Conservation (phyloP, 2,888 invertebrate genomes). For the Drosophila buzzatii region DNA sequence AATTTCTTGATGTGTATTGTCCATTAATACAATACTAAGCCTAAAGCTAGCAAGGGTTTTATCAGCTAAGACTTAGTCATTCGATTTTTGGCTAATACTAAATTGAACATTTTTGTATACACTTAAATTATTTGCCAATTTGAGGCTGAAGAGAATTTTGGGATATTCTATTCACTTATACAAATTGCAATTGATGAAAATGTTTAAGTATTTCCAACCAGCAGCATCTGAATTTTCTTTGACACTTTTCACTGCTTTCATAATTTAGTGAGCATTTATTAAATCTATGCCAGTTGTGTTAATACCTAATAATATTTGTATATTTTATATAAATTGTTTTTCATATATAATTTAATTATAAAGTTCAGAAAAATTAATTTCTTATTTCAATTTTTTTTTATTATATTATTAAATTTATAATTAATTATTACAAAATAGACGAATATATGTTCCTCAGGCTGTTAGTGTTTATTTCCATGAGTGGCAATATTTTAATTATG, state of each 20-base stretch:
- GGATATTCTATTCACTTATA: background rate
- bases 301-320: no score
- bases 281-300: background rate
- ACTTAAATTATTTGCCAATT: background rate
- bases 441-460: background rate
- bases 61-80: background rate
- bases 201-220: background rate
- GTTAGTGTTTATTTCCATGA: background rate
- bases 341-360: background rate
- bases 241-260: background rate
- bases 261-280: background rate
- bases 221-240: background rate
- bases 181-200: background rate
- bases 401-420: background rate
- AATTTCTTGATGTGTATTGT: background rate
- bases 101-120: no score
- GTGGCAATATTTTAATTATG: constrained; percentile 32
- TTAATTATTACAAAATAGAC: background rate
- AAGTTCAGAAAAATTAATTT: background rate
- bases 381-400: background rate
- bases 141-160: background rate
- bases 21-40: no score
- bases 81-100: no score
- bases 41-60: background rate
- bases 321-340: no score